Evolutionary conservation across 2,888 invertebrate genomes (phyloP).

Genomic region (Ctena decussata): DNA sequence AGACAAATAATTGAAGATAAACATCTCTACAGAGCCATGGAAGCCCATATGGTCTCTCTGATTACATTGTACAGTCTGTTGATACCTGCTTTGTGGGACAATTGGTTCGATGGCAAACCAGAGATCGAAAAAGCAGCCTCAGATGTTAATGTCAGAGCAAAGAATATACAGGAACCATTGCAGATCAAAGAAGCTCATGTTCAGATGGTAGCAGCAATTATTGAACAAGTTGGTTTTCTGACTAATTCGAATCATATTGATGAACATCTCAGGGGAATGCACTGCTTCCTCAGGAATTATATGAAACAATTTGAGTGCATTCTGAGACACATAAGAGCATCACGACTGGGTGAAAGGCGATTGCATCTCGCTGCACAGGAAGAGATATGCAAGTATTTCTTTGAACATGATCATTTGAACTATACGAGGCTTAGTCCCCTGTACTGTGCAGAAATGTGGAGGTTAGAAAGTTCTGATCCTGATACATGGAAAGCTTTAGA

Average conservation of each 20-base stretch:
- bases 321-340: background rate
- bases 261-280: background rate
- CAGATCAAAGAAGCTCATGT: too few relatives aligned
- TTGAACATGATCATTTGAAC: too few relatives aligned
- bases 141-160: background rate
- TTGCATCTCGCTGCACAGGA: constrained; percentile 14
- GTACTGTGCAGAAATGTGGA: too few relatives aligned
- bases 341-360: background rate
- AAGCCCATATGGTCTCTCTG: constrained; percentile 2
- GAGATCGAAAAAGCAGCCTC: background rate
- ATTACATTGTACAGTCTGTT: constrained; percentile 1
- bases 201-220: too few relatives aligned
- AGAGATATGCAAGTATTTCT: background rate
- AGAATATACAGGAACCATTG: background rate
- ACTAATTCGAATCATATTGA: background rate
- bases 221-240: background rate
- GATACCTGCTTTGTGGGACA: constrained; percentile 3
- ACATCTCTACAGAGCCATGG: background rate
- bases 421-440: too few relatives aligned
- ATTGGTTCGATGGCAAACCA: background rate
- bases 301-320: constrained; percentile 8
- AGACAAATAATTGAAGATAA: background rate
- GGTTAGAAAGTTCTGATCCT: too few relatives aligned
- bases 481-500: too few relatives aligned
- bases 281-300: constrained; percentile 3